A percentile compares a stretch with the other conserved stretches of the same genome.
phyloP scores from a whole-genome alignment of 2,797 vertebrate genomes.

The Pipistrellus nathusii region DNA sequence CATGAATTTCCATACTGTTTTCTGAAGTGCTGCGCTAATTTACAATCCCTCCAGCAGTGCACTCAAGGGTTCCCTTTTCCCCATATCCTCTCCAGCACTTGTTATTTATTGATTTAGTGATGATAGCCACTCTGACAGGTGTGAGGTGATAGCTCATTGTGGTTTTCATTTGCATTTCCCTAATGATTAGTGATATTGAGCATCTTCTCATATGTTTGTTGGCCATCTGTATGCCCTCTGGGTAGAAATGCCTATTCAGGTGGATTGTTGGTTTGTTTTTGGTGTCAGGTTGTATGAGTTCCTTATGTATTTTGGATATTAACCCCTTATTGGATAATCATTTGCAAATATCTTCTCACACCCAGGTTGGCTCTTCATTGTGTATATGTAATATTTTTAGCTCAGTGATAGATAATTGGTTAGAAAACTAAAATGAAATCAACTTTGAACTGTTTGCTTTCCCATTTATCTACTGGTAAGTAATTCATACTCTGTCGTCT shows the following conservation, averaged over 20 bases:
- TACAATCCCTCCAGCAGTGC: no score
- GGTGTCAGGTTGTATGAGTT: not conserved
- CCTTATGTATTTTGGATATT: not conserved
- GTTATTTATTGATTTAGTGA: not conserved
- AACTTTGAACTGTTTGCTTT: constrained; percentile 22
- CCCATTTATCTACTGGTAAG: not conserved
- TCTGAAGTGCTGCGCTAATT: not conserved
- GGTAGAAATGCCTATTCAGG: not conserved
- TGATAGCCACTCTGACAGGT: not conserved
- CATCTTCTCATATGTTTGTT: not conserved
- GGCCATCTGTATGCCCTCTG: not conserved
- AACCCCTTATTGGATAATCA: not conserved
- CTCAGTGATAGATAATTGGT: not conserved
- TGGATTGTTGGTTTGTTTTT: not conserved
- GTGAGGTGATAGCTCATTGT: not conserved
- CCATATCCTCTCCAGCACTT: not conserved
- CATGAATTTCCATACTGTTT: not conserved
- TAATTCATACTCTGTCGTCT: not conserved
- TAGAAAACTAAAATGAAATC: constrained; percentile 42
- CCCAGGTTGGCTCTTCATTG: not conserved
- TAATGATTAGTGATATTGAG: not conserved
- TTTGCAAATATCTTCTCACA: not conserved
- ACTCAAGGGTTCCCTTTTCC: not conserved
- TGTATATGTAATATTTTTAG: not conserved
- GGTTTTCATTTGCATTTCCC: not conserved